phyloP scores from a whole-genome alignment of 2,113 vertebrate genomes.

The Larimichthys polyactis region DNA sequence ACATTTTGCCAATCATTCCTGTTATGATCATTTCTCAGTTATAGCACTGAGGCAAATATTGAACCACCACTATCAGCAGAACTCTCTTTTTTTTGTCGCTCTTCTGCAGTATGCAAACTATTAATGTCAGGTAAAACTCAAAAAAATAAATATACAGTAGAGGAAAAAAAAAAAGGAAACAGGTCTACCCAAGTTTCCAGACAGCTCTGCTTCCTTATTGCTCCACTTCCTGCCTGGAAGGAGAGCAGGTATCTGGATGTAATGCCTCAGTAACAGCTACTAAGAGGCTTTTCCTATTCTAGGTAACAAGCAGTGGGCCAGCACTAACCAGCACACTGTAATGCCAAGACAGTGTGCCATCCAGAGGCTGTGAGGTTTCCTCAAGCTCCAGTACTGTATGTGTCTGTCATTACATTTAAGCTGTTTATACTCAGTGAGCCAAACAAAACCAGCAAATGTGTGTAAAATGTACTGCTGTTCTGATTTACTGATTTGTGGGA shows the following conservation, averaged over 20 bases:
- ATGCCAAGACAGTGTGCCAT: conserved; percentile 38
- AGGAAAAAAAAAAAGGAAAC: not conserved
- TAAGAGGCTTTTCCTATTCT: conserved; percentile 82
- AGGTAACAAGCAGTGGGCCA: conserved; percentile 55
- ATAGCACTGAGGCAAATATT: conserved; percentile 16
- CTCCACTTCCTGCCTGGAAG: conserved; percentile 55
- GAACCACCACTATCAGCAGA: not conserved
- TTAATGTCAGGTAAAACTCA: not conserved
- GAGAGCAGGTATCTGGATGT: conserved; percentile 59
- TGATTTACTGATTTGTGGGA: not conserved
- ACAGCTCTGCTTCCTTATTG: conserved; percentile 35
- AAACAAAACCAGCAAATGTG: not conserved
- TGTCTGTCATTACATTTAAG: not conserved
- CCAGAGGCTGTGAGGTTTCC: not conserved
- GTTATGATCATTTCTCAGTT: conserved; percentile 35
- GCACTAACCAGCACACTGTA: conserved; percentile 18
- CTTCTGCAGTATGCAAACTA: not conserved
- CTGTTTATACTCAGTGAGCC: not conserved
- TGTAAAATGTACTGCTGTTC: not conserved
- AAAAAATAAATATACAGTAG: not conserved
- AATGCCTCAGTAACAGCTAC: conserved; percentile 58
- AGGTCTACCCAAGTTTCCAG: conserved; percentile 15
- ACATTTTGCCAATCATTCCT: conserved; percentile 24
- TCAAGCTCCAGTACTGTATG: not conserved
- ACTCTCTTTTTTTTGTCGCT: not conserved